Evolutionary conservation across 1,140 invertebrate genomes (phyloP).

Genomic region (Polyergus mexicanus): DNA sequence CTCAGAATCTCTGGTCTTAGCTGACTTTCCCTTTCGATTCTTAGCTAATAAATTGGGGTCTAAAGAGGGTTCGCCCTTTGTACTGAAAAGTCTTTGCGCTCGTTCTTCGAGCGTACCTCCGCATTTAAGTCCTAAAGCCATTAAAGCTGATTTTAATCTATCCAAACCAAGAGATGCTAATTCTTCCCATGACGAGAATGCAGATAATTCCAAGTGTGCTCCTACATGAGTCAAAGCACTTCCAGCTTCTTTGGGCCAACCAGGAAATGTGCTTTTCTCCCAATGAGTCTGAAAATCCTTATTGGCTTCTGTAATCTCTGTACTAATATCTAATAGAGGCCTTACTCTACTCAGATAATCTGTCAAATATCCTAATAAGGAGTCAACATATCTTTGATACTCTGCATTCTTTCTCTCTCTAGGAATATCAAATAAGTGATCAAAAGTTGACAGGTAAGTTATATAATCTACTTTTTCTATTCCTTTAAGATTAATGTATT

Average conservation of each 20-base stretch:
- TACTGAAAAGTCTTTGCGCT: slow-evolving; percentile 97
- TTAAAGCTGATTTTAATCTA: slow-evolving; percentile 98
- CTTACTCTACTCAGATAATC: slow-evolving; percentile 95
- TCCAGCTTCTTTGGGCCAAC: slow-evolving; percentile 99
- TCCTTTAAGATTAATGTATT: slow-evolving; percentile 98
- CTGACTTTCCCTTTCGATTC: slow-evolving; percentile 89
- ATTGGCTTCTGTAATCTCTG: slow-evolving; percentile 92
- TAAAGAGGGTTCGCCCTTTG: slow-evolving; percentile 96
- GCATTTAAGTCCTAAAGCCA: slow-evolving; percentile 99
- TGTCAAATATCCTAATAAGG: slow-evolving; percentile 95
- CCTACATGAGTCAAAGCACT: slow-evolving; percentile 97
- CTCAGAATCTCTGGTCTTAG: slow-evolving; percentile 90
- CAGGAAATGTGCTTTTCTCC: slow-evolving; percentile 95
- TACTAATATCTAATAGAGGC: slow-evolving; percentile 95
- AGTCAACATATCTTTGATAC: slow-evolving; percentile 95
- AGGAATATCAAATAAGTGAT: slow-evolving; percentile 98
- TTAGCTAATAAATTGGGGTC: slow-evolving; percentile 97
- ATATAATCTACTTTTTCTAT: slow-evolving; percentile 99
- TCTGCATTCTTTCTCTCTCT: slow-evolving; percentile 97
- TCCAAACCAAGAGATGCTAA: slow-evolving; percentile 98
- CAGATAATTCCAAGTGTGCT: slow-evolving; percentile 98
- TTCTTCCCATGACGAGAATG: slow-evolving; percentile 99
- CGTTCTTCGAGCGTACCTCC: slow-evolving; percentile 99
- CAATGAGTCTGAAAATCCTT: slow-evolving; percentile 96
- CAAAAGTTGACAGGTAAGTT: slow-evolving; percentile 97